A percentile compares a stretch with the other conserved stretches of the same genome.
Conservation (phyloP, 2,113 vertebrate species). For the Vidua macroura region DNA sequence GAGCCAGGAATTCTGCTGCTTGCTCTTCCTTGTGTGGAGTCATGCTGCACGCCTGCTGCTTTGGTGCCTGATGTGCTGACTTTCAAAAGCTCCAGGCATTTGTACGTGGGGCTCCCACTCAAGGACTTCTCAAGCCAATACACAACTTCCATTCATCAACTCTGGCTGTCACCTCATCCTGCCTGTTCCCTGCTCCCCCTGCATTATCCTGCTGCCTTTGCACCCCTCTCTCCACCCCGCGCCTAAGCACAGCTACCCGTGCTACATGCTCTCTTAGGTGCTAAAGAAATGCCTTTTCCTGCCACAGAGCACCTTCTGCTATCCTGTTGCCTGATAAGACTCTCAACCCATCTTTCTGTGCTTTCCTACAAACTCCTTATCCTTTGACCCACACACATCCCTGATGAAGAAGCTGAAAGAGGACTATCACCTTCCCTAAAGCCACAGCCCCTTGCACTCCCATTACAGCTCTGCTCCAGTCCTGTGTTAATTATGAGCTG, state of each 20-base stretch:
- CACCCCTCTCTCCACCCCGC: neutral
- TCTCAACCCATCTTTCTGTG: neutral
- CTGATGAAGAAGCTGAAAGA: neutral
- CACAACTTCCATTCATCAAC: neutral
- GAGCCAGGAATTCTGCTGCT: neutral
- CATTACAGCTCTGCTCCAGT: neutral
- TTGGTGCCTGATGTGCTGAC: neutral
- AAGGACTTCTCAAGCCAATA: neutral
- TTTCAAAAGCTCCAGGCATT: neutral
- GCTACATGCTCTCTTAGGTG: neutral
- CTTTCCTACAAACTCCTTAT: neutral
- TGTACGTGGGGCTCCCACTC: neutral
- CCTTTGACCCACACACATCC: neutral
- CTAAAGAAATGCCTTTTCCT: neutral
- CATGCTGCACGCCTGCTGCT: neutral
- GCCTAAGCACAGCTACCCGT: neutral
- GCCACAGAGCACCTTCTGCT: neutral
- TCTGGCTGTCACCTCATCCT: neutral
- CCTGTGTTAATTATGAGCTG: neutral
- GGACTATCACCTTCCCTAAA: neutral
- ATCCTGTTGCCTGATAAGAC: neutral
- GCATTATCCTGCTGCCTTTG: neutral
- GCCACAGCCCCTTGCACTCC: neutral
- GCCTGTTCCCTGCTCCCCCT: neutral
- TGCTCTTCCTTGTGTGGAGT: neutral